phyloP scores from a whole-genome alignment of 2,797 vertebrate genomes.

The Schizopygopsis malacanthus region DNA sequence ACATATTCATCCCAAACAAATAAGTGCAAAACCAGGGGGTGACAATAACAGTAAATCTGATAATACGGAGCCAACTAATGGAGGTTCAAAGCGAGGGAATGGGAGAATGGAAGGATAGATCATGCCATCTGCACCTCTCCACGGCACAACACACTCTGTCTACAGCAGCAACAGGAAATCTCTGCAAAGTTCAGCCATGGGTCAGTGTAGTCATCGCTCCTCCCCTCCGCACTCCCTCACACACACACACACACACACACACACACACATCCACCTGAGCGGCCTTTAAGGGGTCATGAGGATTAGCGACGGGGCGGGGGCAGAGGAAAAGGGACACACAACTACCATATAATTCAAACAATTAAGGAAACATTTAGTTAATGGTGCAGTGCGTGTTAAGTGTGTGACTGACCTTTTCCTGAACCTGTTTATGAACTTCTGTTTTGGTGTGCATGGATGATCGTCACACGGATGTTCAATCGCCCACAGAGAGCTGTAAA shows the following conservation, averaged over 20 bases:
- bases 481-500: slow-evolving; percentile 16
- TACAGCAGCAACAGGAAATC: slow-evolving; percentile 67
- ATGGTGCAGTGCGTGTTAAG: slow-evolving; percentile 54
- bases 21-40: slow-evolving; percentile 13
- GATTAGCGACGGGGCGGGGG: slow-evolving; percentile 53
- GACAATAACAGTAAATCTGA: slow-evolving; percentile 40
- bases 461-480: slow-evolving; percentile 19
- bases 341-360: slow-evolving; percentile 64
- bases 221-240: slow-evolving; percentile 55
- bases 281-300: slow-evolving; percentile 61
- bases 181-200: slow-evolving; percentile 69
- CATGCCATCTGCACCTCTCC: slow-evolving; percentile 53
- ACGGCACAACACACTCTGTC: slow-evolving; percentile 49
- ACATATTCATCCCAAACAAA: slow-evolving; percentile 42
- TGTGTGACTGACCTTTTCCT: slow-evolving; percentile 65
- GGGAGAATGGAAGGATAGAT: slow-evolving; percentile 38
- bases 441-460: slow-evolving; percentile 49
- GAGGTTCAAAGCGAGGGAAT: slow-evolving; percentile 35
- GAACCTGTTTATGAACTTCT: slow-evolving; percentile 65
- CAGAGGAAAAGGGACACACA: slow-evolving; percentile 51
- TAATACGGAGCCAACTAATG: slow-evolving; percentile 37
- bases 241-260: slow-evolving; percentile 42
- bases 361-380: slow-evolving; percentile 65
- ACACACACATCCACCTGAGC: slow-evolving; percentile 61
- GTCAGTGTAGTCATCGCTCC: slow-evolving; percentile 64